A percentile compares a stretch with the other conserved stretches of the same genome.
Evolutionary conservation across 2,797 vertebrate genomes (phyloP).

Genomic region (Microctenopoma stevenorrisi): DNA sequence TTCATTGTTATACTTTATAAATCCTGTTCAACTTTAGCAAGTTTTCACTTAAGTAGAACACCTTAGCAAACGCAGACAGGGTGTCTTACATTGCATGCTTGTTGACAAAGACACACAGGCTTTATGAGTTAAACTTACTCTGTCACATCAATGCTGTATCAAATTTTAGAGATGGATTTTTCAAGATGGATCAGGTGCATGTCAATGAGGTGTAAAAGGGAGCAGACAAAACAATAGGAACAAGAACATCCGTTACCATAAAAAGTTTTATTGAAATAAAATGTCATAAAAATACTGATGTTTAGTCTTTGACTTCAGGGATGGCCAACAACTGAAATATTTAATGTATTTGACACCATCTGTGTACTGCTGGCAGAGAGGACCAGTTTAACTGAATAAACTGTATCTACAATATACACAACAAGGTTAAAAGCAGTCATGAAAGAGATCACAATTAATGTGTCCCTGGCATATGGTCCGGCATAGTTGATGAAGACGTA

Average conservation of each 20-base stretch:
- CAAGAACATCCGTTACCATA: neutral
- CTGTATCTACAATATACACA: constrained; percentile 86
- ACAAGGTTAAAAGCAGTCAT: constrained; percentile 88
- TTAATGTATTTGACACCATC: neutral
- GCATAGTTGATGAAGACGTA: constrained; percentile 75
- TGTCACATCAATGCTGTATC: neutral
- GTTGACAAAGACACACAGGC: neutral
- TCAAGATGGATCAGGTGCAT: neutral
- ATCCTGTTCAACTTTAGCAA: too few relatives aligned
- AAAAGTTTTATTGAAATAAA: neutral
- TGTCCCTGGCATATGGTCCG: constrained; percentile 59
- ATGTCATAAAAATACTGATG: neutral
- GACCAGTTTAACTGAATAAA: constrained; percentile 85
- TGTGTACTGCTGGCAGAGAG: constrained; percentile 78
- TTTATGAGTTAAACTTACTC: neutral
- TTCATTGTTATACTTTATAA: too few relatives aligned
- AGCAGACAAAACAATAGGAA: neutral
- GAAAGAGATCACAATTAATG: constrained; percentile 79
- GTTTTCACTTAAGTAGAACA: constrained; percentile 1
- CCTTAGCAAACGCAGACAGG: constrained; percentile 36
- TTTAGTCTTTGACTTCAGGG: neutral
- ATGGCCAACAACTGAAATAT: too few relatives aligned
- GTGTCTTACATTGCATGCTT: neutral
- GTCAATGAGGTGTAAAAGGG: neutral
- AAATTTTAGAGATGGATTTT: neutral